Evolutionary conservation across 2,797 vertebrate species (phyloP), one percentile per base, ranked within the genome.

Genomic region (Thamnophis elegans): DNA sequence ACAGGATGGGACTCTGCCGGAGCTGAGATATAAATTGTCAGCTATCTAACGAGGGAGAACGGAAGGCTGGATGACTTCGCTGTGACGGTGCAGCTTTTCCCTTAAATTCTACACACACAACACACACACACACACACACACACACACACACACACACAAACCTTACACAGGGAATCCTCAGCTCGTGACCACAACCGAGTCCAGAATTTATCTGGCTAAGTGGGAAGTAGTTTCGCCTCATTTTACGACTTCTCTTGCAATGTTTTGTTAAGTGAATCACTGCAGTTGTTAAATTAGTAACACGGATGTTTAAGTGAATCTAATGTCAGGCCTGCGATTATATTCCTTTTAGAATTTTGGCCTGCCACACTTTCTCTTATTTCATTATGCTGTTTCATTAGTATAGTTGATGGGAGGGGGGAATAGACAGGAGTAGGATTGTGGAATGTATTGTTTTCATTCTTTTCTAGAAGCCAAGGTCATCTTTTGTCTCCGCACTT

Each of bases 1-100:
- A 85, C 92, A 0, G 0, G 90, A n/a, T 53, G 88, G 53, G 87
- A 91, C 87, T 82, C 51, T 26, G 10, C 62, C 20, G 47, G n/a
- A 65, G 62, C 85, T n/a, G 59, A 54, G 55, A 36, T 22, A 54
- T 20, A 54, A 89, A 54, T 12, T 90, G n/a, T 59, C 0, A 4
- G 10, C 78, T 92, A 92, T 58, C 92, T 59, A 62, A 26, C n/a
- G 0, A 26, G 56, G 36, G 58, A 18, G 54, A 93, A 85, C 4
- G 47, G 0, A 22, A 56, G 6, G 4, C 32, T 65, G 58, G 56
- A 42, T 91, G 88, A 22, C 1, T 0, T 42, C 28, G 2, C 28
- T 42, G 54, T 87, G 54, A 51, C 51, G 13, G n/a, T 11, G 0
- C 78, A 59, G 7, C 25, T 90, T 88, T 89, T 42, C 86, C 14